A percentile compares a stretch with the other conserved stretches of the same genome.
Conservation (phyloP, 2,888 invertebrate genomes). For the Heteromyza rotundicornis region DNA sequence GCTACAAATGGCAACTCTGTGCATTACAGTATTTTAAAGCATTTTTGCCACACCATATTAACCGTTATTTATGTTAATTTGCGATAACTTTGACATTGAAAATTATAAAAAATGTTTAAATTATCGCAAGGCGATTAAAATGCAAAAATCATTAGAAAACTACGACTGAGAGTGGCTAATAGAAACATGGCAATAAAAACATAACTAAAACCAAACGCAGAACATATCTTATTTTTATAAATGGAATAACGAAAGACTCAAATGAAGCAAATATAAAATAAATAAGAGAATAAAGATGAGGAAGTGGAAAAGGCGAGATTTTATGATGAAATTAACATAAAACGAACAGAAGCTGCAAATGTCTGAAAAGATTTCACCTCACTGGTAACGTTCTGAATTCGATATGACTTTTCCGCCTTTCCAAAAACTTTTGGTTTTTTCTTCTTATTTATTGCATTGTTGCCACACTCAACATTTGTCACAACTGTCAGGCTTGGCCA, state of each 20-base stretch:
- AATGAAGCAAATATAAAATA: constrained; percentile 1
- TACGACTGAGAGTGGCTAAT: not conserved
- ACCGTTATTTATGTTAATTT: constrained; percentile 27
- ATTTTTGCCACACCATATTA: not conserved
- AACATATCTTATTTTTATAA: no score
- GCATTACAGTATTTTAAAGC: not conserved
- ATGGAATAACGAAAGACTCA: no score
- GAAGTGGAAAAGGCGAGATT: not conserved
- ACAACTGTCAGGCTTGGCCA: no score
- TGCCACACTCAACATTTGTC: no score
- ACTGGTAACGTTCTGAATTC: no score
- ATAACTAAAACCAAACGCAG: no score
- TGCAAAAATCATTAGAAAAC: constrained; percentile 16
- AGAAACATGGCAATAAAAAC: not conserved
- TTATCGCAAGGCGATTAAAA: constrained; percentile 28
- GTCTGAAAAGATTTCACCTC: no score
- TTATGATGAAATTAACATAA: not conserved
- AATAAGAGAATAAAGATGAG: not conserved
- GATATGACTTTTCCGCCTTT: no score
- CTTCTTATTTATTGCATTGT: no score
- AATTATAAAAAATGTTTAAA: constrained; percentile 24
- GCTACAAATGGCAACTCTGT: not conserved
- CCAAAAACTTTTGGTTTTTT: no score
- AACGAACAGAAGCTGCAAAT: not conserved
- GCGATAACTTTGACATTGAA: constrained; percentile 40